These are phyloP conservation scores for Hyles vespertilio DNA, from an alignment of 1,140 invertebrate genomes.

Conservation along the genomic window DNA sequence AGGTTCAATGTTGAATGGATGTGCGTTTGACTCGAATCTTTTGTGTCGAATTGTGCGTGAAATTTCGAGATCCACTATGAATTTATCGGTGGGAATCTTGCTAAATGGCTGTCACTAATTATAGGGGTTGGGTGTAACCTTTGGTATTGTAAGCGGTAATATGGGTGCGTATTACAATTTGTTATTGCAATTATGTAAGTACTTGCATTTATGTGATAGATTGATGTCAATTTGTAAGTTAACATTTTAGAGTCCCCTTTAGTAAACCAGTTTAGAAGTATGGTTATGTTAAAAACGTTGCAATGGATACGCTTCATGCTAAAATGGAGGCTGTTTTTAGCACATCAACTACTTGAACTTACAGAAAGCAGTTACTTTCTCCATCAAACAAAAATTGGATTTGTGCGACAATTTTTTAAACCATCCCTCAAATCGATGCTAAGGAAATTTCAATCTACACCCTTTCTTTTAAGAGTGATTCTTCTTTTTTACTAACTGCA, in stretches of 20 bases:
- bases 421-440: constrained; percentile 9
- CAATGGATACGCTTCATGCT: too few relatives aligned
- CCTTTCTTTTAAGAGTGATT: too few relatives aligned
- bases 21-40: constrained; percentile 63
- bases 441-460: constrained; percentile 17
- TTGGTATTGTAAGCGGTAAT: too few relatives aligned
- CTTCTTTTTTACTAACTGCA: too few relatives aligned
- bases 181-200: too few relatives aligned
- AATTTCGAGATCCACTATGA: constrained; percentile 61
- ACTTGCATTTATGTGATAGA: too few relatives aligned
- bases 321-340: too few relatives aligned
- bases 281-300: too few relatives aligned
- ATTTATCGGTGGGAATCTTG: constrained; percentile 43
- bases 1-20: constrained; percentile 55
- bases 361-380: constrained; percentile 53
- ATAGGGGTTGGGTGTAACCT: constrained; percentile 27
- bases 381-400: constrained; percentile 36
- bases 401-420: constrained; percentile 22
- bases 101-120: constrained; percentile 50
- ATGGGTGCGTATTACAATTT: too few relatives aligned
- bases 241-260: too few relatives aligned
- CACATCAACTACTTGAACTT: not conserved
- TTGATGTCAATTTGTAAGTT: too few relatives aligned
- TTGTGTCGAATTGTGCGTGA: constrained; percentile 64
- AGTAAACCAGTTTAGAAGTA: too few relatives aligned